Conservation (phyloP, 2,797 vertebrate genomes). For the Sebastes cheni region DNA sequence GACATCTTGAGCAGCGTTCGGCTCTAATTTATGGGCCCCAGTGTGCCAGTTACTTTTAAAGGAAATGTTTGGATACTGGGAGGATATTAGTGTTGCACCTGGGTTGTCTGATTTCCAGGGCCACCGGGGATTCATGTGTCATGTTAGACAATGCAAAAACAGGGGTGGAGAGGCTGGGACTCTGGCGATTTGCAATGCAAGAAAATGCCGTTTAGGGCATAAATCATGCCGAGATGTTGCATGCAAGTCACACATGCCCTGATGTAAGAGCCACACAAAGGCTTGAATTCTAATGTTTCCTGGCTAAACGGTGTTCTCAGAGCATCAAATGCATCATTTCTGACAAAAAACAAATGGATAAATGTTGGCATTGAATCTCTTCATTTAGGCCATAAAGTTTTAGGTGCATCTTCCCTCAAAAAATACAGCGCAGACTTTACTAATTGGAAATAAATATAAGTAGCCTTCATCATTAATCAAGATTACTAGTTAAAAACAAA, state of each 20-base stretch:
- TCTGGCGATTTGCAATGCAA: conserved; percentile 56
- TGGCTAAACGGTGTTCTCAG: conserved; percentile 6
- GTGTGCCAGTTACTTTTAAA: conserved; percentile 96
- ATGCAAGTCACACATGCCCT: conserved; percentile 62
- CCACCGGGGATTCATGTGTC: conserved; percentile 94
- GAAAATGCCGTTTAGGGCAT: conserved; percentile 69
- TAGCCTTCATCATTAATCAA: conserved; percentile 11
- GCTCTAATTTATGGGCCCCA: conserved; percentile 96
- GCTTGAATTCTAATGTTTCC: conserved; percentile 36
- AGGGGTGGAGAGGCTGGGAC: conserved; percentile 51
- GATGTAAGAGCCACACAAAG: conserved; percentile 24
- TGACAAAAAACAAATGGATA: conserved; percentile 9
- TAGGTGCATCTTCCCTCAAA: not conserved
- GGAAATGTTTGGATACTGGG: conserved; percentile 98
- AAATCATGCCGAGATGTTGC: conserved; percentile 73
- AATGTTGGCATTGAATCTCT: not conserved
- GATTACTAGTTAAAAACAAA: not conserved
- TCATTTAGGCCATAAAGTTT: not conserved
- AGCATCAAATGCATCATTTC: conserved; percentile 11
- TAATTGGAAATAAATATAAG: conserved; percentile 10
- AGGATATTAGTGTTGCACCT: conserved; percentile 97
- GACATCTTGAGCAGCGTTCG: conserved; percentile 90
- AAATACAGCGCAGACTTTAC: not conserved
- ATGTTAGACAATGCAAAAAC: conserved; percentile 80
- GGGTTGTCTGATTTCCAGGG: conserved; percentile 91